Evolutionary conservation across 2,888 invertebrate genomes (phyloP), one percentile per base, ranked within the genome.

Genomic region (Cyclophora punctaria): DNA sequence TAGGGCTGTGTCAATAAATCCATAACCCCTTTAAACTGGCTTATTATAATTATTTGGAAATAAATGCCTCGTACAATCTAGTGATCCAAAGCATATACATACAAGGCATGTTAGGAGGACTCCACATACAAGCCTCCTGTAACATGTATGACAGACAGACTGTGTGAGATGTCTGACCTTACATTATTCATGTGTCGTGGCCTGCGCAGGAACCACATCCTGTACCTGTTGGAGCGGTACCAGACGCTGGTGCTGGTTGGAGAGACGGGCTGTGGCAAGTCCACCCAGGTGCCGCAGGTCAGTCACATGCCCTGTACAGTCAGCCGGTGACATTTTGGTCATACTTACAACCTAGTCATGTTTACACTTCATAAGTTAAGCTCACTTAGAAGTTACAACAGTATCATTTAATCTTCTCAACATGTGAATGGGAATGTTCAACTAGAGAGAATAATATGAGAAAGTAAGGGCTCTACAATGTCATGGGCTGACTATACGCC

Each of bases 221-320:
- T 99, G 48, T 98, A 97, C 52, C 78, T 85, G 45, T 80, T 98
- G 66, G 98, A 99, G 79, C 94, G 94, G 59, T 94, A 94, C 81
- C 98, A 98, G 79, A 95, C 96, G 0, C 83, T 98, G 45, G 92
- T 99, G 48, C 83, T 96, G 50, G 92, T 95, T 44, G 99, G 99
- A 2, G 98, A 99, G 78, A 98, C 98, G 3, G 99, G 99, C 35
- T 96, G 95, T 64, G 98, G 98, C 41, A 97, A 99, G 83, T 97
- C 97, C 71, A 98, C 98, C 0, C 98, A 98, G 89, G 92, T 98
- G 57, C 97, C 97, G 47, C 97, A 96, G 93, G 96, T 96, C 82
- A 83, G 88, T 76, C 91, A 91, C 91, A 71, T 94, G n/a, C 90
- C 91, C 20, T 95, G 95, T 69, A 90, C 89, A 45, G 88, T 94